Evolutionary conservation across 2,797 vertebrate genomes (phyloP).

Genomic region (Semaprochilodus insignis): DNA sequence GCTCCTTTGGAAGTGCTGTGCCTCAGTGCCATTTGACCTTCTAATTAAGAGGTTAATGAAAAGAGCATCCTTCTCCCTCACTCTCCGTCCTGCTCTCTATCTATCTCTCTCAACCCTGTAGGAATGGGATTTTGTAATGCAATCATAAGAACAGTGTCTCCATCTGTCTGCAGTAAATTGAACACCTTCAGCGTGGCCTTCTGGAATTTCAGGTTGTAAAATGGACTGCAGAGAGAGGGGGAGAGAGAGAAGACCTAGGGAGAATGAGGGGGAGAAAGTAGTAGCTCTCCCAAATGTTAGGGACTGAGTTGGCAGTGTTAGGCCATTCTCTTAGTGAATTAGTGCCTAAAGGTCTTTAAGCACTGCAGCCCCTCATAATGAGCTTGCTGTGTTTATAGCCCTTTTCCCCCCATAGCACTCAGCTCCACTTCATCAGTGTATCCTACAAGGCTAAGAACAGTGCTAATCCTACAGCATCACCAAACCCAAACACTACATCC

Average conservation of each 20-base stretch:
- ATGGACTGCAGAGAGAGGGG: slow-evolving; percentile 45
- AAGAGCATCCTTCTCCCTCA: slow-evolving; percentile 25
- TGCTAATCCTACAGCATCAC: slow-evolving; percentile 14
- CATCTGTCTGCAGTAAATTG: slow-evolving; percentile 78
- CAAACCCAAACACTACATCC: slow-evolving; percentile 17
- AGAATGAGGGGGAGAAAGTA: slow-evolving; percentile 39
- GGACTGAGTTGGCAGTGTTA: slow-evolving; percentile 24
- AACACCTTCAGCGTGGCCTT: slow-evolving; percentile 73
- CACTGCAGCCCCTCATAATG: slow-evolving; percentile 35
- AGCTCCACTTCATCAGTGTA: slow-evolving; percentile 35
- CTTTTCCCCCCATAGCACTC: slow-evolving; percentile 13
- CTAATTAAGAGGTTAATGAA: slow-evolving; percentile 23
- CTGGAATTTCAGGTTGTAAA: slow-evolving; percentile 68
- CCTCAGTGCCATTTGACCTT: slow-evolving; percentile 7
- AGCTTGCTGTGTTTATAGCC: slow-evolving; percentile 44
- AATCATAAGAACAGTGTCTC: slow-evolving; percentile 77
- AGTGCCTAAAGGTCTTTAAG: slow-evolving; percentile 43
- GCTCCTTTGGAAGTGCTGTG: background rate
- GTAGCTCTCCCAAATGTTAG: slow-evolving; percentile 31
- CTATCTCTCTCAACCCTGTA: slow-evolving; percentile 65
- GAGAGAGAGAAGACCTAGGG: slow-evolving; percentile 44
- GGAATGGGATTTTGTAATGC: slow-evolving; percentile 76
- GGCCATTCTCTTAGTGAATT: slow-evolving; percentile 31
- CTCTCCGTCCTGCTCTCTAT: slow-evolving; percentile 1
- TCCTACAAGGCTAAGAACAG: slow-evolving; percentile 15